Conservation (phyloP, 2,888 invertebrate species). For the Drosophila emarginata region DNA sequence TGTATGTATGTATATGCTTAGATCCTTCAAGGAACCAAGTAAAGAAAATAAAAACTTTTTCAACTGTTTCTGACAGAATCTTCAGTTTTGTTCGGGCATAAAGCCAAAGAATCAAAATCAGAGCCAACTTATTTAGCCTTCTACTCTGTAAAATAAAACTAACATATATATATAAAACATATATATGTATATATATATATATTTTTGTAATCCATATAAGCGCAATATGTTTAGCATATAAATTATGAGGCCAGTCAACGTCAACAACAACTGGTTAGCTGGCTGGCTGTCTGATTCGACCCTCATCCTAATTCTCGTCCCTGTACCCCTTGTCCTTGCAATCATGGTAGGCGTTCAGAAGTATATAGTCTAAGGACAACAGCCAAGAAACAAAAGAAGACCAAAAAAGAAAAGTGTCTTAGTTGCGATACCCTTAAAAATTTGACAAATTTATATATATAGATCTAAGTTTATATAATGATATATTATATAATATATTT, state of each 20-base stretch:
- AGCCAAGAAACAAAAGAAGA: constrained; percentile 19
- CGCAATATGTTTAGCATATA: constrained; percentile 73
- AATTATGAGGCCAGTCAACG: constrained; percentile 59
- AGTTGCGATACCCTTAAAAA: background rate
- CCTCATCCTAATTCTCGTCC: background rate
- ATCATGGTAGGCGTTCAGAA: constrained; percentile 55
- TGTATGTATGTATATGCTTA: background rate
- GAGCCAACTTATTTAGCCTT: constrained; percentile 21
- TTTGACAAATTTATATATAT: too few species aligned
- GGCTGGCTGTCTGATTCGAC: constrained; percentile 6
- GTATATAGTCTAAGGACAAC: constrained; percentile 53
- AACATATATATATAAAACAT: constrained; percentile 36
- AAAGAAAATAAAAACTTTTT: too few species aligned
- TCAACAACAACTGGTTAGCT: constrained; percentile 9
- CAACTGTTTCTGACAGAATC: background rate
- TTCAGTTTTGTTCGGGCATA: background rate
- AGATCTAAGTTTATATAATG: too few species aligned
- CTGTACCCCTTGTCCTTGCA: background rate
- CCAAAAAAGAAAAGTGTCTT: background rate
- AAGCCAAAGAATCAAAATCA: background rate
- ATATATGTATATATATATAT: constrained; percentile 8
- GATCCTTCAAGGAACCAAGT: too few species aligned
- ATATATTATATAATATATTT: too few species aligned
- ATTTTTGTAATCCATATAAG: constrained; percentile 64
- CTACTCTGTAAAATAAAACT: background rate